Evolutionary conservation across 2,797 vertebrate species (phyloP), one percentile per base, ranked within the genome.

Genomic region (Pipistrellus pipistrellus): DNA sequence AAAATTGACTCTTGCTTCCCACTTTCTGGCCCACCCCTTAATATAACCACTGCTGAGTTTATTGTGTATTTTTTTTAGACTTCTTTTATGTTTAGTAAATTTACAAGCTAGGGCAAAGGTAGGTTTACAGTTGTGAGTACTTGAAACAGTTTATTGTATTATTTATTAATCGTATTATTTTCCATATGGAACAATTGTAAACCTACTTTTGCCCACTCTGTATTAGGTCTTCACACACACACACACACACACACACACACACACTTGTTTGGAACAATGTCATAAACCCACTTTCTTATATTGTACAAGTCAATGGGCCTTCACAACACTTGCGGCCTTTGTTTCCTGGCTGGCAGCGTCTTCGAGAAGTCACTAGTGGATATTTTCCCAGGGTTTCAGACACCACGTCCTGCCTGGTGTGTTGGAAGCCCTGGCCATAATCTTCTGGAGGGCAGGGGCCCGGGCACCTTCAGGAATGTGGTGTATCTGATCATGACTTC

Each of bases 301-400:
- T 94, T 89, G 7, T 4, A 10, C 9, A 77, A 46, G 57, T 93
- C 73, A 83, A 0, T 62, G 44, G 64, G 21, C 51, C 93, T 94
- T 69, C 23, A 25, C 84, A 88, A 86, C 89, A 92, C 66, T 69
- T 17, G 44, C 32, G 90, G 77, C 72, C 91, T 96, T 95, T 93
- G 68, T 95, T 87, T 90, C 59, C 41, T 55, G 14, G 53, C 73
- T 95, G 89, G 73, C 57, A 51, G 17, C 53, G 4, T 82, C 66
- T 25, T 72, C 62, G 69, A 92, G 81, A 96, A 95, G 72, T 94
- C 72, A 69, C 66, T 73, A 48, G 15, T 30, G 41, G 46, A 27
- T 88, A 30, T 84, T 93, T 94, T 95, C 91, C 82, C 78, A 91
- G 55, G 35, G 20, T 81, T 91, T 93, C 80, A 12, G 76, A 44